Percentiles rank a stretch among this genome's conserved stretches.
Conservation (phyloP, 2,888 invertebrate species). For the Mylabris sibirica region DNA sequence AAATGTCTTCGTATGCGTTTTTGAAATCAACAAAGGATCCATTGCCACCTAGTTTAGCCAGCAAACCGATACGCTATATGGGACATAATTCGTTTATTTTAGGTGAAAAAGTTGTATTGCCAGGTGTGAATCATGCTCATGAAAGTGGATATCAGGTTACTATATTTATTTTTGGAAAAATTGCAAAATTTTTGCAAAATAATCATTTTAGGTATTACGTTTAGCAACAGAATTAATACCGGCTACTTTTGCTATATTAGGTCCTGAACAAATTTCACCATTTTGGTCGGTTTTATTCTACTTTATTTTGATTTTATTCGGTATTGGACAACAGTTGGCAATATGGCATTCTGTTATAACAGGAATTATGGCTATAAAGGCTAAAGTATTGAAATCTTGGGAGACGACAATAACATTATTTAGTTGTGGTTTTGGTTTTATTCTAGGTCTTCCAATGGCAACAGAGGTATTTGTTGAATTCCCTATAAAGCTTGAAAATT, state of each 20-base stretch:
- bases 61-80: constrained; percentile 73
- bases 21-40: constrained; percentile 71
- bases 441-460: constrained; percentile 84
- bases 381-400: constrained; percentile 76
- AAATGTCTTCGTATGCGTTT: constrained; percentile 74
- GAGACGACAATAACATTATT: constrained; percentile 85
- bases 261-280: constrained; percentile 79
- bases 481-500: neutral
- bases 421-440: constrained; percentile 82
- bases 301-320: constrained; percentile 84
- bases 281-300: constrained; percentile 90
- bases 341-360: constrained; percentile 92
- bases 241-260: constrained; percentile 80
- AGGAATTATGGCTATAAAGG: constrained; percentile 80
- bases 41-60: constrained; percentile 67
- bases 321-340: constrained; percentile 86
- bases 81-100: constrained; percentile 75
- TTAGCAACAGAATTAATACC: constrained; percentile 91
- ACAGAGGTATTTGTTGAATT: constrained; percentile 72
- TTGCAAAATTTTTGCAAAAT: neutral
- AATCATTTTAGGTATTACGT: constrained; percentile 68
- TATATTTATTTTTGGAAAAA: neutral
- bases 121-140: constrained; percentile 65
- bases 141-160: constrained; percentile 79
- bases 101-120: constrained; percentile 72